phyloP scores from a whole-genome alignment of 1,140 invertebrate species.

The Micrasema longulum region DNA sequence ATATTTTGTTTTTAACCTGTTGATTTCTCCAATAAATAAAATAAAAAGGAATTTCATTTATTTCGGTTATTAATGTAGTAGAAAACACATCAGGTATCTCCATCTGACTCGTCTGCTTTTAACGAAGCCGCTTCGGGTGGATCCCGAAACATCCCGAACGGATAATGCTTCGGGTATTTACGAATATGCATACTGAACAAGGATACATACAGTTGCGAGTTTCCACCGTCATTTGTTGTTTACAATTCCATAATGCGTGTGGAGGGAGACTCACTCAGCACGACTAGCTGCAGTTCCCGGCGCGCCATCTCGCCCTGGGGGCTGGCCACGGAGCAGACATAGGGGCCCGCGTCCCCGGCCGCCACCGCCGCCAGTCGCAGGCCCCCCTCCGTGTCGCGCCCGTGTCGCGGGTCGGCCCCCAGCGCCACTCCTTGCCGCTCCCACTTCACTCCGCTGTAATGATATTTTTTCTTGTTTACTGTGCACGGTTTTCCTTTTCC shows the following conservation, averaged over 20 bases:
- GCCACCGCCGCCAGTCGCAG: conserved; percentile 78
- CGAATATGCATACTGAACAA: no score
- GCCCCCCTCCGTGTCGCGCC: conserved; percentile 65
- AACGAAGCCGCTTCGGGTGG: no score
- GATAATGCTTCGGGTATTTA: no score
- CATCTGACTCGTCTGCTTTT: background rate
- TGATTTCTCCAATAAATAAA: no score
- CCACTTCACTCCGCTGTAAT: conserved; percentile 41
- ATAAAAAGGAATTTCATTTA: no score
- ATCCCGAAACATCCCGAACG: no score
- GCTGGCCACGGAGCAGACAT: conserved; percentile 80
- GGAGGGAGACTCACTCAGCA: conserved; percentile 73
- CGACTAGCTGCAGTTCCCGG: conserved; percentile 73
- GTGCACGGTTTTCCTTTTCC: no score
- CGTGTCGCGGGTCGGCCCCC: conserved; percentile 23
- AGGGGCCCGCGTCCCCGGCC: conserved; percentile 72
- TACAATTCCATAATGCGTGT: background rate
- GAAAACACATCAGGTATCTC: conserved; percentile 14
- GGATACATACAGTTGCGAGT: background rate
- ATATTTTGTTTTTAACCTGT: no score
- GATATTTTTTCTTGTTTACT: no score
- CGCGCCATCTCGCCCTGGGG: conserved; percentile 76
- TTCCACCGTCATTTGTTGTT: background rate
- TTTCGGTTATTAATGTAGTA: no score
- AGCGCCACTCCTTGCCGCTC: conserved; percentile 42